phyloP scores from a whole-genome alignment of 2,888 invertebrate species.

The Sympetrum striolatum region DNA sequence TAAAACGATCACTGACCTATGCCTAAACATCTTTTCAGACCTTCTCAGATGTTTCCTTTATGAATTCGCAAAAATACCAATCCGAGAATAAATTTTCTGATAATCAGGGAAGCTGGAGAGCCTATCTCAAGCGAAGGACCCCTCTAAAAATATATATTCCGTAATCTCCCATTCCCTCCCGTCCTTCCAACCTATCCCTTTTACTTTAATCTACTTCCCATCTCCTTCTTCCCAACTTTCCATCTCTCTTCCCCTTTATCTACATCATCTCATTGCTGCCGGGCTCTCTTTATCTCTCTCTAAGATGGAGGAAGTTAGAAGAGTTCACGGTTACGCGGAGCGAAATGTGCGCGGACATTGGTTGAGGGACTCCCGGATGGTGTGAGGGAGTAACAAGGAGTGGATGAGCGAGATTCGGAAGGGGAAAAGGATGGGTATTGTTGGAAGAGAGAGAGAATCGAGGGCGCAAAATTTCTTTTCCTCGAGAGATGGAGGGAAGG shows the following conservation, averaged over 20 bases:
- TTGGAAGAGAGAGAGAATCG: neutral
- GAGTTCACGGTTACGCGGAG: conserved; percentile 25
- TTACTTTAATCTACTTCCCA: neutral
- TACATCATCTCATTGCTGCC: neutral
- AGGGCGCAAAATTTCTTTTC: neutral
- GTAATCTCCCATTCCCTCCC: neutral
- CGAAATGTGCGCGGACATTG: conserved; percentile 25
- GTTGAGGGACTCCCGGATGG: neutral
- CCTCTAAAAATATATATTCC: neutral
- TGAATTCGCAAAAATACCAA: too few relatives aligned
- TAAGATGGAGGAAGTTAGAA: conserved; percentile 17
- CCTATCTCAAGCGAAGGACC: too few relatives aligned
- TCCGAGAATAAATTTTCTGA: too few relatives aligned
- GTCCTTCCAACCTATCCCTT: neutral
- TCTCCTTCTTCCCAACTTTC: neutral
- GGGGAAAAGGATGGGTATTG: neutral
- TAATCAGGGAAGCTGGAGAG: too few relatives aligned
- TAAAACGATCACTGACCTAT: too few relatives aligned
- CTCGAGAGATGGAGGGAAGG: neutral
- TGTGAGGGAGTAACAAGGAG: neutral
- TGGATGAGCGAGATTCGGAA: neutral
- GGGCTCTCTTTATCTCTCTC: neutral
- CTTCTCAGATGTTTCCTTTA: too few relatives aligned
- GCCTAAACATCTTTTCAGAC: too few relatives aligned
- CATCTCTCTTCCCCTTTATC: neutral